Evolutionary conservation across 2,113 vertebrate species (phyloP).

Genomic region (Trochalopteron elliotii): DNA sequence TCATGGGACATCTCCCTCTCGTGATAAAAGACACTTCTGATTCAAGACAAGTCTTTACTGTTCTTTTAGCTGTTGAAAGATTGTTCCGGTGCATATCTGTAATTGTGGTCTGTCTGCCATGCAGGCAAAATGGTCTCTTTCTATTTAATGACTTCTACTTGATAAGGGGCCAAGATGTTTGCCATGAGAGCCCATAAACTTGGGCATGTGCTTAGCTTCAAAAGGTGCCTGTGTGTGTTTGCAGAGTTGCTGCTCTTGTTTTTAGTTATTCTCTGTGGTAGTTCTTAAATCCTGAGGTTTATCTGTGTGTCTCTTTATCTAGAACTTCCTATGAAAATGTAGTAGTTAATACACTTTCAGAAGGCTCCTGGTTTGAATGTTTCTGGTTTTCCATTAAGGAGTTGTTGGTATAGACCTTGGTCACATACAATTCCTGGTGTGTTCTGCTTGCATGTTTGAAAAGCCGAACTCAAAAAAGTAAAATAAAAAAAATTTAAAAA

Average conservation of each 20-base stretch:
- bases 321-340: background rate
- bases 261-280: background rate
- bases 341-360: background rate
- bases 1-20: background rate
- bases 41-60: background rate
- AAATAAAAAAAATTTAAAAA: background rate
- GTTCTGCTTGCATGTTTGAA: background rate
- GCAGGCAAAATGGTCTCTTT: background rate
- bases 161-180: background rate
- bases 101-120: background rate
- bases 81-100: background rate
- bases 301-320: background rate
- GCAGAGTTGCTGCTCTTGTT: background rate
- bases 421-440: background rate
- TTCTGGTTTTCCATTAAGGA: background rate
- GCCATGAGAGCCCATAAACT: background rate
- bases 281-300: background rate
- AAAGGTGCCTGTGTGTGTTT: background rate
- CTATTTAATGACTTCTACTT: background rate
- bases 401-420: background rate
- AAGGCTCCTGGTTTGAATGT: background rate
- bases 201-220: background rate
- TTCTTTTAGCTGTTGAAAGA: background rate
- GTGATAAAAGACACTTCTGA: background rate
- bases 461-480: background rate